Conservation (phyloP, 2,113 vertebrate species). For the Aspiorhynchus laticeps region DNA sequence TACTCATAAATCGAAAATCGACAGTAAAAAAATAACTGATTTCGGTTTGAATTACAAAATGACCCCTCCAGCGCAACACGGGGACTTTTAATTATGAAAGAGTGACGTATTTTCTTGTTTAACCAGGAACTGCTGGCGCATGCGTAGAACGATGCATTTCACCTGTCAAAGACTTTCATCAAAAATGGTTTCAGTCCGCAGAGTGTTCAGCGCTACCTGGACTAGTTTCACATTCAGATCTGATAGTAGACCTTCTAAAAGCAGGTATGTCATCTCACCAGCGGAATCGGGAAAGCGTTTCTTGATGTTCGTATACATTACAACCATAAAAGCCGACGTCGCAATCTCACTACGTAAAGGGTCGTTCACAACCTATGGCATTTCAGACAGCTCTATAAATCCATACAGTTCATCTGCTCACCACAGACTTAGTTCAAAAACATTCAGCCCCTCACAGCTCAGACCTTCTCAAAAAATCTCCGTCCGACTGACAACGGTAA, state of each 20-base stretch:
- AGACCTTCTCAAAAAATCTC: background rate
- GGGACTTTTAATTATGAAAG: slow-evolving; percentile 25
- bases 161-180: slow-evolving; percentile 34
- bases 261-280: slow-evolving; percentile 21
- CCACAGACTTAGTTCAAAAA: background rate
- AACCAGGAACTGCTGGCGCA: background rate
- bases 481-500: slow-evolving; percentile 34
- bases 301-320: background rate
- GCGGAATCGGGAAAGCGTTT: background rate
- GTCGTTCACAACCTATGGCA: slow-evolving; percentile 5
- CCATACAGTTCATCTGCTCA: background rate
- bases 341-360: background rate
- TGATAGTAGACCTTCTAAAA: too few species aligned
- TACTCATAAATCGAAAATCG: background rate
- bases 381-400: background rate
- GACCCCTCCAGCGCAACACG: background rate
- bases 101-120: background rate
- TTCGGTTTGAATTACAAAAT: background rate
- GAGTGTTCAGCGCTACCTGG: background rate
- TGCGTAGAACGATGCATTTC: background rate
- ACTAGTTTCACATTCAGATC: slow-evolving; percentile 7
- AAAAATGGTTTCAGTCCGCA: slow-evolving; percentile 21
- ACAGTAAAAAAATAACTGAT: background rate
- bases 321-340: slow-evolving; percentile 2
- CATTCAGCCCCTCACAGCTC: background rate